phyloP scores from a whole-genome alignment of 2,797 vertebrate genomes.

The Avahi laniger region DNA sequence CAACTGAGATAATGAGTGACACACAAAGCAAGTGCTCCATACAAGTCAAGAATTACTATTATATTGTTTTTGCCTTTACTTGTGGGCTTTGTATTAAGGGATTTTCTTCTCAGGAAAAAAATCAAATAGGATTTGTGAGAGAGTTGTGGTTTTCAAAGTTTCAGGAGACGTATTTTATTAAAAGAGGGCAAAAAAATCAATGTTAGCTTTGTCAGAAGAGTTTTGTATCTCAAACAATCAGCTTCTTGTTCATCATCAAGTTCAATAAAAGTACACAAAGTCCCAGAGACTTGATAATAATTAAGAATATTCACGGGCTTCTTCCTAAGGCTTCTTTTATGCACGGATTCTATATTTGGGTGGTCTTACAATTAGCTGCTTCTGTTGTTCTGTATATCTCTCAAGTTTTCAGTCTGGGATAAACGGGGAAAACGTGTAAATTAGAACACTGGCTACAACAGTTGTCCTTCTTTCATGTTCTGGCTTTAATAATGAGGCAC shows the following conservation, averaged over 20 bases:
- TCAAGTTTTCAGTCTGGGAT: neutral
- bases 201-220: constrained; percentile 17
- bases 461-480: constrained; percentile 39
- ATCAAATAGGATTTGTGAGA: neutral
- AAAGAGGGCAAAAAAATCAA: neutral
- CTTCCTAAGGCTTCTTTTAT: neutral
- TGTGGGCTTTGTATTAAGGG: neutral
- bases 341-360: neutral
- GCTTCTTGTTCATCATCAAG: constrained; percentile 47
- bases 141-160: neutral
- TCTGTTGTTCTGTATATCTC: neutral
- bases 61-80: neutral
- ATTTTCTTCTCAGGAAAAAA: neutral
- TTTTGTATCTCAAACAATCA: neutral
- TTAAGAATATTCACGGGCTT: neutral
- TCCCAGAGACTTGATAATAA: neutral
- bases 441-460: constrained; percentile 30
- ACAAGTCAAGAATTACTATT: neutral
- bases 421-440: constrained; percentile 11
- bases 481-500: constrained; percentile 61
- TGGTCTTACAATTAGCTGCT: neutral
- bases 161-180: neutral
- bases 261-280: neutral
- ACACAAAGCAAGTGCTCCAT: neutral
- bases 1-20: neutral